Evolutionary conservation across 2,888 invertebrate species (phyloP).

Genomic region (Thymelicus acteon): DNA sequence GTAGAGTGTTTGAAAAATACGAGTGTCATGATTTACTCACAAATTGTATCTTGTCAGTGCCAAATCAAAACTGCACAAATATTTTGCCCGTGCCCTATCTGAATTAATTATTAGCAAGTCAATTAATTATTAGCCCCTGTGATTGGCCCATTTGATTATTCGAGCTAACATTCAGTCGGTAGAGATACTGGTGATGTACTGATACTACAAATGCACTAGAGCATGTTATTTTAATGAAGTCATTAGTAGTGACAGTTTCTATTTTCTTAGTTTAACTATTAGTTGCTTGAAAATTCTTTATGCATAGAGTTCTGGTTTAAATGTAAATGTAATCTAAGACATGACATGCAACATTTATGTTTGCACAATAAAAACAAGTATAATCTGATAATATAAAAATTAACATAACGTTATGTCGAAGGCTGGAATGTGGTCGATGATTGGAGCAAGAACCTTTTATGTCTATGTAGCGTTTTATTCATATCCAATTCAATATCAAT

Average conservation of each 20-base stretch:
- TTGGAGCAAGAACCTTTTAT: background rate
- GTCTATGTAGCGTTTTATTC: background rate
- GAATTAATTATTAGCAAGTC: conserved; percentile 51
- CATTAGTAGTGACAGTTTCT: too few species aligned
- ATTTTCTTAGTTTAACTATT: too few species aligned
- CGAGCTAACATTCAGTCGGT: conserved; percentile 50
- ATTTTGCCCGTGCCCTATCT: conserved; percentile 52
- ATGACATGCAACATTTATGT: too few species aligned
- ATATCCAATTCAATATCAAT: conserved; percentile 2
- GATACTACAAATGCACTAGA: background rate
- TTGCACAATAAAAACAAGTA: too few species aligned
- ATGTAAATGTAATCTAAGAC: too few species aligned
- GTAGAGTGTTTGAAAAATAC: background rate
- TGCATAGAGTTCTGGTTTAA: too few species aligned
- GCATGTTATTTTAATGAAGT: too few species aligned
- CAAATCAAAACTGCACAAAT: conserved; percentile 57
- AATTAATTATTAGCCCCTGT: conserved; percentile 60
- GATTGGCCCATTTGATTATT: conserved; percentile 60
- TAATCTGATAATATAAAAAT: too few species aligned
- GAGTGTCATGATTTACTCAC: too few species aligned
- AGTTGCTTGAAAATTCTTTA: too few species aligned
- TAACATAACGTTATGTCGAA: too few species aligned
- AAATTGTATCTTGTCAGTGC: conserved; percentile 16
- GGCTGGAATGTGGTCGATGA: background rate
- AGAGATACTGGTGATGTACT: background rate